These are phyloP conservation scores for Melipona beecheii DNA, from an alignment of 2,888 invertebrate genomes.

Conservation along the genomic window DNA sequence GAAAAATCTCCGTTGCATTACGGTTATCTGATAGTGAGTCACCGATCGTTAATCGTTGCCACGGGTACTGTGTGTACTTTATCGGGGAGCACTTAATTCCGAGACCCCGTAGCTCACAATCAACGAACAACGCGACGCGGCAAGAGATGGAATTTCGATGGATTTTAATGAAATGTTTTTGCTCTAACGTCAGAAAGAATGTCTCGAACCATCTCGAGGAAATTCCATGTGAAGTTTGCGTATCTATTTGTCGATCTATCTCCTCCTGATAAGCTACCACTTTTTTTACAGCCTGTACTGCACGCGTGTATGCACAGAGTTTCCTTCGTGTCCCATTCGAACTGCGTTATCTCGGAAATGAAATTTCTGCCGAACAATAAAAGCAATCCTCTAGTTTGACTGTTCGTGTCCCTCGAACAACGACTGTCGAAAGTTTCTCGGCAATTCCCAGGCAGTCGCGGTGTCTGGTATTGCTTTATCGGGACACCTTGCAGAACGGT, in stretches of 20 bases:
- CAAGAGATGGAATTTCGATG: background rate
- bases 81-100: background rate
- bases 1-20: slow-evolving; percentile 20
- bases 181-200: too few species aligned
- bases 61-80: background rate
- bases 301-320: too few species aligned
- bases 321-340: background rate
- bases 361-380: background rate
- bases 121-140: too few species aligned
- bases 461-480: slow-evolving; percentile 25
- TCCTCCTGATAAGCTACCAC: background rate
- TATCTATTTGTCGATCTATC: background rate
- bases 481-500: slow-evolving; percentile 36
- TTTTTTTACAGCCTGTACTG: background rate
- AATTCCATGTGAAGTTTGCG: background rate
- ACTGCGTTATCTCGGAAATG: background rate
- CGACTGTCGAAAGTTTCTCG: slow-evolving; percentile 25
- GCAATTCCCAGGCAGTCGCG: slow-evolving; percentile 19
- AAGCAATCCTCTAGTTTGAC: background rate
- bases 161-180: background rate
- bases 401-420: slow-evolving; percentile 6
- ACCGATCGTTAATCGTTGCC: slow-evolving; percentile 6
- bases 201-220: too few species aligned
- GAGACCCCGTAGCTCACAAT: background rate
- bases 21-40: slow-evolving; percentile 21